Evolutionary conservation across 2,797 vertebrate species (phyloP).

Genomic region (Pagetopsis macropterus): DNA sequence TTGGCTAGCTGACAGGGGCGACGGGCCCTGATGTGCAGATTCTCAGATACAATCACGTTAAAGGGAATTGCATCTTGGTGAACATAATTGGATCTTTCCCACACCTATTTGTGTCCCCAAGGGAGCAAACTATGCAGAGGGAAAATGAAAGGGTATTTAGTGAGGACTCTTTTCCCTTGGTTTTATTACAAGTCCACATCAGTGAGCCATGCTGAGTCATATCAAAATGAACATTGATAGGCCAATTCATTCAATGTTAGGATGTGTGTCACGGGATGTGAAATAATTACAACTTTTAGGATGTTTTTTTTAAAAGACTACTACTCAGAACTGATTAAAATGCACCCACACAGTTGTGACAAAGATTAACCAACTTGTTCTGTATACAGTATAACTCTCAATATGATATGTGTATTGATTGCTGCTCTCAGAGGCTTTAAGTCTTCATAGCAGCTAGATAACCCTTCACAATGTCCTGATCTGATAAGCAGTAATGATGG

Average conservation of each 20-base stretch:
- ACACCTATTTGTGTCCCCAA: constrained; percentile 62
- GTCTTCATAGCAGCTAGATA: neutral
- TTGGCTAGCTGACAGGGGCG: constrained; percentile 45
- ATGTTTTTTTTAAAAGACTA: neutral
- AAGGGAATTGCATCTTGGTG: constrained; percentile 74
- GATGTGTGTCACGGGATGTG: neutral
- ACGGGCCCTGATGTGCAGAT: constrained; percentile 68
- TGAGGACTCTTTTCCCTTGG: constrained; percentile 46
- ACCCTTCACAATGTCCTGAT: neutral
- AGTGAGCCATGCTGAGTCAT: constrained; percentile 29
- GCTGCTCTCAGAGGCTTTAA: neutral
- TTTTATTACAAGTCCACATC: constrained; percentile 32
- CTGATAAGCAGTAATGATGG: neutral
- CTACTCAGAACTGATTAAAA: neutral
- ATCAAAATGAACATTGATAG: constrained; percentile 21
- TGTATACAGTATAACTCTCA: neutral
- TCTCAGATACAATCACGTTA: constrained; percentile 77
- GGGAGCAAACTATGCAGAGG: constrained; percentile 48
- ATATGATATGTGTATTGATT: neutral
- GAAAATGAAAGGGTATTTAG: constrained; percentile 50
- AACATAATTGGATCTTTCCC: constrained; percentile 77
- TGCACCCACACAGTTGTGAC: neutral
- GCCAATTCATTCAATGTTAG: constrained; percentile 23
- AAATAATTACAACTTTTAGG: neutral
- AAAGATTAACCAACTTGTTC: neutral